Percentiles rank a stretch among this genome's conserved stretches.
phyloP scores from a whole-genome alignment of 2,797 vertebrate genomes.

The Acestrorhynchus altus region DNA sequence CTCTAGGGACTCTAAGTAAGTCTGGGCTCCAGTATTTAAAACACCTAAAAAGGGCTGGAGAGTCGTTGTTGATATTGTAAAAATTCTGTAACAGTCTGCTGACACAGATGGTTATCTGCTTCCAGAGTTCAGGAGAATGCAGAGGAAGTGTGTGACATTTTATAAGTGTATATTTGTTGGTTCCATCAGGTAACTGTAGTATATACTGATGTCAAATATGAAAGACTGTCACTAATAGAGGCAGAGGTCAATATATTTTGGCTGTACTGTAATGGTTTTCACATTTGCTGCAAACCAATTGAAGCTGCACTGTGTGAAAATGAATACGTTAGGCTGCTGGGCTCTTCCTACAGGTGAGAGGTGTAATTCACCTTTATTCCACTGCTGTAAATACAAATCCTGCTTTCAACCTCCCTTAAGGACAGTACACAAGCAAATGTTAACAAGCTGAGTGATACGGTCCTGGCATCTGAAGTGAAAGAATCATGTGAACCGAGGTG shows the following conservation, averaged over 20 bases:
- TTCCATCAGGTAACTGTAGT: background rate
- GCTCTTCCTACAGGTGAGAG: too few relatives aligned
- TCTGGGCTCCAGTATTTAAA: background rate
- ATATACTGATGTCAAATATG: background rate
- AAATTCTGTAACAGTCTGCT: background rate
- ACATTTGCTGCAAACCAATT: background rate
- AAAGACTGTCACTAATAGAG: background rate
- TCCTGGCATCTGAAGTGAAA: too few relatives aligned
- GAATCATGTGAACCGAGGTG: too few relatives aligned
- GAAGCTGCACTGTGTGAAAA: too few relatives aligned
- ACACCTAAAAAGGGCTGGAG: background rate
- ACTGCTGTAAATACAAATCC: too few relatives aligned
- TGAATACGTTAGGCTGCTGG: too few relatives aligned
- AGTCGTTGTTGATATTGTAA: background rate
- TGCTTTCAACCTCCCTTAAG: too few relatives aligned
- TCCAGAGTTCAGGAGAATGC: background rate
- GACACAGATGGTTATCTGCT: background rate
- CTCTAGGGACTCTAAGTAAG: background rate
- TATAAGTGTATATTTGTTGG: too few relatives aligned
- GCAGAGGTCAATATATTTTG: background rate
- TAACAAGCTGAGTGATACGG: too few relatives aligned
- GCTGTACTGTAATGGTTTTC: background rate
- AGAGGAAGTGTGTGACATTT: background rate
- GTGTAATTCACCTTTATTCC: too few relatives aligned
- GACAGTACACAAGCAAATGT: too few relatives aligned